A percentile compares a stretch with the other conserved stretches of the same genome.
Evolutionary conservation across 2,113 vertebrate genomes (phyloP).

Genomic region (Brachypteracias leptosomus): DNA sequence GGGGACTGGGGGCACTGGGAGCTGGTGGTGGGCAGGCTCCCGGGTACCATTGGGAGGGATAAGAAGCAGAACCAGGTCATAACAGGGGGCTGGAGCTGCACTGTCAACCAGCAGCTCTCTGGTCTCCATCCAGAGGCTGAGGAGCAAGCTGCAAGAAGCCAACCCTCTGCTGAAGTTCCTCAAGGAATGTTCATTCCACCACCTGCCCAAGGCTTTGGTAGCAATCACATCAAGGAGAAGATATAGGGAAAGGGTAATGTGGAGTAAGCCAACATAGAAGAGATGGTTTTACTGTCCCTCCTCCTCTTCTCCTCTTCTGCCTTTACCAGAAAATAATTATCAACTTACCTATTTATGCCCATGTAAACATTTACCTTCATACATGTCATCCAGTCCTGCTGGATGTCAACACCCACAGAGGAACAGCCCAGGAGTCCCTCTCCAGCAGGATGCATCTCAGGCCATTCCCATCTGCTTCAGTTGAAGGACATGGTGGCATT

Average conservation of each 20-base stretch:
- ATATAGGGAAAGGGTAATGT: background rate
- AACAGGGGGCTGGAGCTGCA: background rate
- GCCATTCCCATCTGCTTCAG: background rate
- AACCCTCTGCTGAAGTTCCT: background rate
- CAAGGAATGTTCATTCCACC: background rate
- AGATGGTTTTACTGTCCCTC: background rate
- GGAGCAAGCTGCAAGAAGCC: background rate
- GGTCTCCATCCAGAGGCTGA: background rate
- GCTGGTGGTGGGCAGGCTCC: background rate
- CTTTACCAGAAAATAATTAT: background rate
- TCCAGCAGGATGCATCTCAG: background rate
- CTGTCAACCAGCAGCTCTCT: accelerated
- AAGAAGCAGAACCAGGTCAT: accelerated
- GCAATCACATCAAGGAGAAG: background rate
- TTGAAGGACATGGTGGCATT: background rate
- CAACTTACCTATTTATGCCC: background rate
- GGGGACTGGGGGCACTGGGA: background rate
- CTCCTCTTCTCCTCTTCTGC: background rate
- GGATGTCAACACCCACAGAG: background rate
- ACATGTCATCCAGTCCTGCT: background rate
- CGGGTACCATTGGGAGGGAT: background rate
- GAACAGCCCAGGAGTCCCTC: accelerated
- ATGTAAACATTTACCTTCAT: too few relatives aligned
- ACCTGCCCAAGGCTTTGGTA: background rate
- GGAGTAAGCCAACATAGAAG: background rate